phyloP scores from a whole-genome alignment of 2,888 invertebrate genomes.

The Bimastos eiseni region DNA sequence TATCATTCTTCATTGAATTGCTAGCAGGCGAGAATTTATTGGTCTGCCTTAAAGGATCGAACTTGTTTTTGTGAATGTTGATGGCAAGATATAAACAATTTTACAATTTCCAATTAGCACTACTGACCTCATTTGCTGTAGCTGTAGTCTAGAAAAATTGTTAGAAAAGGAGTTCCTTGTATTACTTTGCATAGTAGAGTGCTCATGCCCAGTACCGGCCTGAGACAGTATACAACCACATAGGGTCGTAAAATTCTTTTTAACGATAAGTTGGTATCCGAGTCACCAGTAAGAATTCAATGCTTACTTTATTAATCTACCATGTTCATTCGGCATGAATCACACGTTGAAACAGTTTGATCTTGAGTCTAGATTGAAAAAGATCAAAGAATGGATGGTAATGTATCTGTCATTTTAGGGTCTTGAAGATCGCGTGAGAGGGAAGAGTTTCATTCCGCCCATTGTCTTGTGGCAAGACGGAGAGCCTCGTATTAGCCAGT shows the following conservation, averaged over 20 bases:
- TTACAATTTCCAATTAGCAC: no score
- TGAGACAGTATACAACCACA: background rate
- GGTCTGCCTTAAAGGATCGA: background rate
- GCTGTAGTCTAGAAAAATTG: background rate
- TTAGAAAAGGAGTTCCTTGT: background rate
- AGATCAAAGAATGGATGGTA: background rate
- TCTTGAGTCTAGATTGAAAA: background rate
- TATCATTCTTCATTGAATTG: background rate
- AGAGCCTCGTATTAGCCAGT: background rate
- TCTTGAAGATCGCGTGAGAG: conserved; percentile 71
- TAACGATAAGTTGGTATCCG: no score
- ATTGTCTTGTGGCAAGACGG: conserved; percentile 61
- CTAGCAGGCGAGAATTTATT: background rate
- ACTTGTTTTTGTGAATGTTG: no score
- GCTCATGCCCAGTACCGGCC: background rate
- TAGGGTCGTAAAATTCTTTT: no score
- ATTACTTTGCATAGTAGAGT: background rate
- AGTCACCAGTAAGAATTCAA: no score
- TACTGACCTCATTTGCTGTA: background rate
- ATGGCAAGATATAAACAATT: background rate
- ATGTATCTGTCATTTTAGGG: conserved; percentile 62
- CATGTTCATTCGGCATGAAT: no score
- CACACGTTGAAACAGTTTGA: background rate
- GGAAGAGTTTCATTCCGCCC: conserved; percentile 73
- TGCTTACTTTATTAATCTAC: no score